Conservation (phyloP, 2,888 invertebrate genomes). For the Drosophila lutescens region DNA sequence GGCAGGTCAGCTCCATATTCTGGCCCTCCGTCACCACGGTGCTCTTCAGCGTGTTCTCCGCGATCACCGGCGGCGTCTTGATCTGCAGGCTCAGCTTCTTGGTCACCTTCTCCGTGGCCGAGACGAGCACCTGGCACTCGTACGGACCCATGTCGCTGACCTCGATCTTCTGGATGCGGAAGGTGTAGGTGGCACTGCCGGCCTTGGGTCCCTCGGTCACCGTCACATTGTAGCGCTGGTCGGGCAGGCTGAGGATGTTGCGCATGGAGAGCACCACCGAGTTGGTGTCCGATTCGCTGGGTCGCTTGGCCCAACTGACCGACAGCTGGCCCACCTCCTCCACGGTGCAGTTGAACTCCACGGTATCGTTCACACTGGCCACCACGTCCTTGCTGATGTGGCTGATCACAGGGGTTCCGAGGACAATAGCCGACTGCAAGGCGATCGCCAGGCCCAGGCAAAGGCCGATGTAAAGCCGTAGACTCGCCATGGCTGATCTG, state of each 20-base stretch:
- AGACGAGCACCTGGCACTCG: constrained; percentile 83
- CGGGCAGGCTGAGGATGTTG: constrained; percentile 77
- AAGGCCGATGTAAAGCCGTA: constrained; percentile 14
- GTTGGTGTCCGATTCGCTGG: constrained; percentile 72
- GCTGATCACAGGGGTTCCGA: constrained; percentile 72
- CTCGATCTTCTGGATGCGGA: constrained; percentile 81
- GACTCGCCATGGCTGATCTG: constrained; percentile 25
- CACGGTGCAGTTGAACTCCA: constrained; percentile 83
- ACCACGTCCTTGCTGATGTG: constrained; percentile 80
- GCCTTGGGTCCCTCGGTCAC: constrained; percentile 67
- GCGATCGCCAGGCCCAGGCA: constrained; percentile 18
- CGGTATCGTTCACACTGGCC: constrained; percentile 81
- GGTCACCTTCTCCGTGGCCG: constrained; percentile 79
- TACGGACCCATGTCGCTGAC: constrained; percentile 82
- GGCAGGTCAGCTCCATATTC: constrained; percentile 86
- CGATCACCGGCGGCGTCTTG: constrained; percentile 81
- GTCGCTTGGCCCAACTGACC: constrained; percentile 82
- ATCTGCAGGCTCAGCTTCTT: constrained; percentile 80
- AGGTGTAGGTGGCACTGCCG: constrained; percentile 78
- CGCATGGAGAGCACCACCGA: constrained; percentile 82
- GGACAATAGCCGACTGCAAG: constrained; percentile 18
- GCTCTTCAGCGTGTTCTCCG: constrained; percentile 78
- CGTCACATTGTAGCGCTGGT: constrained; percentile 79
- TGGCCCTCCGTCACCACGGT: constrained; percentile 80
- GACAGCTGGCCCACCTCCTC: constrained; percentile 80